Evolutionary conservation across 1,140 invertebrate genomes (phyloP).

Genomic region (Dreissena rostriformis): DNA sequence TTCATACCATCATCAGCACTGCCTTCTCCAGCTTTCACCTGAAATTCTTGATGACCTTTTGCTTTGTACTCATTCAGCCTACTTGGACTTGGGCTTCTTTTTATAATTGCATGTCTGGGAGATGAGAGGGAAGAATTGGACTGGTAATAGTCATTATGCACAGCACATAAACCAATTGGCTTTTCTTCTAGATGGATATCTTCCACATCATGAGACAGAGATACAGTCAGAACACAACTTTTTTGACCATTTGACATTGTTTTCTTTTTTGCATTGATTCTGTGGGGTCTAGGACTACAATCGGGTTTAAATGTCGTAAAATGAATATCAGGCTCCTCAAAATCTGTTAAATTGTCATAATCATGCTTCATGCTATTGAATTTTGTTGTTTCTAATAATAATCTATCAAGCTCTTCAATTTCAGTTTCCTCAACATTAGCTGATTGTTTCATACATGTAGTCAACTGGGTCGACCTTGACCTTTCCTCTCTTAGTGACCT

Average conservation of each 20-base stretch:
- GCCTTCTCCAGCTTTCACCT: conserved; percentile 7
- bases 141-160: conserved; percentile 24
- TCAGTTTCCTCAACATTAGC: conserved; percentile 45
- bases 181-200: conserved; percentile 52
- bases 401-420: conserved; percentile 51
- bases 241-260: conserved; percentile 5
- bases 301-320: conserved; percentile 68
- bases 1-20: conserved; percentile 6
- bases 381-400: conserved; percentile 48
- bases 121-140: conserved; percentile 30
- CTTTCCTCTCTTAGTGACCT: conserved; percentile 34
- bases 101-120: conserved; percentile 38
- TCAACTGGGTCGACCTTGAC: background rate
- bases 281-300: conserved; percentile 32
- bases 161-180: conserved; percentile 25
- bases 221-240: conserved; percentile 37
- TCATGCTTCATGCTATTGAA: conserved; percentile 27
- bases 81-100: conserved; percentile 51
- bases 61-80: conserved; percentile 45
- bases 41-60: conserved; percentile 37
- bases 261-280: conserved; percentile 13
- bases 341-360: conserved; percentile 8
- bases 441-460: conserved; percentile 1
- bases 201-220: conserved; percentile 51
- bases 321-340: conserved; percentile 26